Base-by-base conservation (phyloP, 2,888 invertebrate genomes). In the Argynnis bischoffii region DNA sequence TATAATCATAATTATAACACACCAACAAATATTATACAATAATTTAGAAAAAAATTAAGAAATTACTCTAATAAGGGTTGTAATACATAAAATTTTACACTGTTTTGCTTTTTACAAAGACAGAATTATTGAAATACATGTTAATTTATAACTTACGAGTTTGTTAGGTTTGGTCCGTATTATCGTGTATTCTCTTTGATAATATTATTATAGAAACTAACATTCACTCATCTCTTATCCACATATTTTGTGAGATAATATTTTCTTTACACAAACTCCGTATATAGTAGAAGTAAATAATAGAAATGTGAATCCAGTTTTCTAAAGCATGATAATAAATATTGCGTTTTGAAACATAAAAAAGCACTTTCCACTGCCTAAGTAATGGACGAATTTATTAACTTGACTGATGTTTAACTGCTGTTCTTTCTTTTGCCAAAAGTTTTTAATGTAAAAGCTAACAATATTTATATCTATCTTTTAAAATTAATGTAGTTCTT, bases 321-420 rank as follows among this genome's bases (percentile, higher is more conserved):
- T 2, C 21, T n/a, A n/a, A 48, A 59, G 47, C 46, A 47, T 48
- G 11, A 47, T 59, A 57, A 57, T 57, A 59, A 59, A 59, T 26
- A 48, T 59, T 59, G 21, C 57, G 47, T 47, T 15, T 15, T 15
- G 26, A 26, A n/a, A 59, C 57, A 59, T 59, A 48, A 59, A 47
- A 59, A 59, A 59, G 26, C 57, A 48, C 57, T 59, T 41, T 41
- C 13, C 57, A 59, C 57, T 26, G 57, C 26, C 15, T 59, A 48
- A 47, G 83, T 59, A 81, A 78, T 74, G 80, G 81, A 83, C 84
- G 83, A 81, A 84, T 82, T 46, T 57, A n/a, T 47, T 21, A 85
- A 80, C 77, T 80, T 78, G 75, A 79, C 74, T 80, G 81, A 82
- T 77, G 76, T 74, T 79, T 75, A 76, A 78, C 77, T 72, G 77